Evolutionary conservation across 1,140 invertebrate species (phyloP), one percentile per base, ranked within the genome.

Genomic region (Stratiolaelaps scimitus): DNA sequence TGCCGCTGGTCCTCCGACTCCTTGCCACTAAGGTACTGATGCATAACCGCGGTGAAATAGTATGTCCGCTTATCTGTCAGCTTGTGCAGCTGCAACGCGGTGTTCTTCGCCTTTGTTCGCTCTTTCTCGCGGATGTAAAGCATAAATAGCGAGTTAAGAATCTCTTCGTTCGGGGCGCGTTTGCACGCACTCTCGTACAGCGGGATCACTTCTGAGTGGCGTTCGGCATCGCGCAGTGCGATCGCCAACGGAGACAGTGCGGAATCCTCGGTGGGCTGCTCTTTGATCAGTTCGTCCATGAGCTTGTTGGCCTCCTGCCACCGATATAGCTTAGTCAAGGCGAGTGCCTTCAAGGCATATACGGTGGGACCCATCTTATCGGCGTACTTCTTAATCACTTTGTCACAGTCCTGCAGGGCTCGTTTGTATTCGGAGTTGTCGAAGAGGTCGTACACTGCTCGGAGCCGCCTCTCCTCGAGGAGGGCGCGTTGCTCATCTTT

Each of bases 101-200:
- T 34, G 23, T 60, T 60, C 23, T 60, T 60, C 17, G 53, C 53
- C 34, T 60, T 60, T 23, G 53, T 26, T 15, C 53, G 15, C 10
- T 60, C 53, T 60, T 26, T 26, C 17, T 60, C 53, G n/a, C 53
- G 53, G 26, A 60, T 34, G 53, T 60, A 60, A 17, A 60, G 53
- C 53, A 29, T 60, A 34, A 60, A 60, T 2, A 60, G 53, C 15
- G 53, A 60, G 23, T 60, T 60, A 23, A 29, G 53, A 10, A 60
- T 34, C 53, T 60, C 53, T 23, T 60, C 53, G 23, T 26, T 29
- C 4, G 53, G 53, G 34, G 26, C 26, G 15, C 34, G 26, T 23
- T 26, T 60, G 53, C 53, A 60, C 26, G 53, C 53, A 34, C 26
- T 34, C 23, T 60, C 53, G 53, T 60, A 60, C 26, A 60, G 10